Evolutionary conservation across 2,797 vertebrate species (phyloP), one percentile per base, ranked within the genome.

Genomic region (Aythya fuligula): DNA sequence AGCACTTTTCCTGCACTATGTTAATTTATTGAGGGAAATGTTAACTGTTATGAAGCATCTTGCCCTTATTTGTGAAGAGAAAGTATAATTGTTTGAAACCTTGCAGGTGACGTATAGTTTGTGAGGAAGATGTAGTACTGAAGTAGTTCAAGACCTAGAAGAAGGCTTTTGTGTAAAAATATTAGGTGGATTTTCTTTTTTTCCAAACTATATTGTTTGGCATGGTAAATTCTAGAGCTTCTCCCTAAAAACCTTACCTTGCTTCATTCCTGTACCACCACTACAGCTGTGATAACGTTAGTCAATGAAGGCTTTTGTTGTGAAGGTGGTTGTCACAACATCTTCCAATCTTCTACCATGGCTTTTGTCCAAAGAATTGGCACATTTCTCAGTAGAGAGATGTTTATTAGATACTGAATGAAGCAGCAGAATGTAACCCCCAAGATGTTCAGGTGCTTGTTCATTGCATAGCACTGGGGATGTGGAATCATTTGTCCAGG

Each of bases 1-100:
- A 87, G 7, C 0, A 0, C 11, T 41, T 61, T 65, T 89, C 47
- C 43, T 0, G 3, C 71, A 45, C 22, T 18, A 3, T 25, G 19
- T 71, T 58, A 67, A 65, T 85, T 87, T 89, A 39, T 49, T 28
- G 76, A 45, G 38, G 53, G 66, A 83, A 57, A 20, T 13, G 1
- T 43, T 84, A 8, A 12, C 6, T 66, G 41, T 30, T 39, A 15
- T 41, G 60, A 67, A 34, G 17, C 6, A 2, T 49, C 75, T 56
- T 15, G 1, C 8, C 19, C 3, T 4, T 43, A 0, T 78, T 66
- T 53, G 14, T 87, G 17, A 5, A 65, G 36, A 57, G 61, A 66
- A 57, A 70, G 17, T 17, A 13, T 32, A 17, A 76, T 86, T 86
- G 15, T 57, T 57, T 66, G 71, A 70, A 57, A 54, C 14, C 38